Conservation (phyloP, 2,113 vertebrate genomes). For the Phylloscopus trochilus region DNA sequence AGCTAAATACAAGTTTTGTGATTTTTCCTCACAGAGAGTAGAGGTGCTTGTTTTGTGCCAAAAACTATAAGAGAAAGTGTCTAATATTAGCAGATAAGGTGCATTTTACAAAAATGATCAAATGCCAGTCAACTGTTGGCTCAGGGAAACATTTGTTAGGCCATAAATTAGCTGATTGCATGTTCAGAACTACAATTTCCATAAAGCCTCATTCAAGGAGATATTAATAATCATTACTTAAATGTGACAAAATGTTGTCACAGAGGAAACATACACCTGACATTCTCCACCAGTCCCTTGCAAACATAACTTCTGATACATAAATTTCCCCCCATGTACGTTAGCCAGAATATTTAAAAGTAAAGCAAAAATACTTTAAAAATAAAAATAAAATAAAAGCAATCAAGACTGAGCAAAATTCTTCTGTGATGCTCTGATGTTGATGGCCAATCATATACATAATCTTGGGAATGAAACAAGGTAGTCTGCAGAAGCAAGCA, state of each 20-base stretch:
- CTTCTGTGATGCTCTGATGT: background rate
- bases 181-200: constrained; percentile 40
- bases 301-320: background rate
- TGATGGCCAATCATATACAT: background rate
- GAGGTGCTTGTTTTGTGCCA: background rate
- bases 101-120: background rate
- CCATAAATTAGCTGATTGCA: constrained; percentile 33
- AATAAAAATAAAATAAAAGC: background rate
- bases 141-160: background rate
- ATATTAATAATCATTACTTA: constrained; percentile 39
- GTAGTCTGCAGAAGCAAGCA: background rate
- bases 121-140: background rate
- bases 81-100: background rate
- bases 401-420: background rate
- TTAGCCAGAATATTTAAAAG: background rate
- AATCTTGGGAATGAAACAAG: background rate
- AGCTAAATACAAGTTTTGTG: background rate
- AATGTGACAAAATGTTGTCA: background rate
- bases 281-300: background rate
- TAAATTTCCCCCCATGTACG: background rate
- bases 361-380: background rate
- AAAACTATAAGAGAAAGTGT: background rate
- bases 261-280: background rate
- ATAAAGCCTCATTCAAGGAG: constrained; percentile 13
- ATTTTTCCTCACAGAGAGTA: background rate